These are phyloP conservation scores for Acronicta psi DNA, from an alignment of 2,888 invertebrate genomes.

Conservation along the genomic window DNA sequence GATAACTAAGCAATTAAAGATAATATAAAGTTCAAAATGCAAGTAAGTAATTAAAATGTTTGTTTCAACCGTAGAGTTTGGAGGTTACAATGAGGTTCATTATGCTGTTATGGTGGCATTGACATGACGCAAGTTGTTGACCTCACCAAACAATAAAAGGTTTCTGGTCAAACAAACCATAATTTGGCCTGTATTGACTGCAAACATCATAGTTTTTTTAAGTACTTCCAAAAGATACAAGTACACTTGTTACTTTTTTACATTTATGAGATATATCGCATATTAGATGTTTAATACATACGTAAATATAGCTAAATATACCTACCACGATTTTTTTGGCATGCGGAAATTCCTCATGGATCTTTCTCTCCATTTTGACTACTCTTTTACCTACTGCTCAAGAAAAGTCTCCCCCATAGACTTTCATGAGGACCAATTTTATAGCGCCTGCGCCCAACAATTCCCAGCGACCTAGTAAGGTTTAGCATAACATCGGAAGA, in stretches of 20 bases:
- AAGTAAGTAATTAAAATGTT: conserved; percentile 28
- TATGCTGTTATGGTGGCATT: conserved; percentile 47
- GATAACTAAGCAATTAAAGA: conserved; percentile 7
- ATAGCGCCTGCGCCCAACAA: too few relatives aligned
- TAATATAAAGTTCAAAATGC: conserved; percentile 11
- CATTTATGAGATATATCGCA: background rate
- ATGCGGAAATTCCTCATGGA: too few relatives aligned
- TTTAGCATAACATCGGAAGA: too few relatives aligned
- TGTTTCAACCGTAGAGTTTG: conserved; percentile 31
- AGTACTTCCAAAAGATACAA: too few relatives aligned
- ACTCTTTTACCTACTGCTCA: too few relatives aligned
- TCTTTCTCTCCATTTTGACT: too few relatives aligned
- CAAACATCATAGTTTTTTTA: conserved; percentile 19
- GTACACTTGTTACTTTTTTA: too few relatives aligned
- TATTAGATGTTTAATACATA: background rate
- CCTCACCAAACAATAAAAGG: conserved; percentile 44
- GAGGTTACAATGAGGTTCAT: conserved; percentile 41
- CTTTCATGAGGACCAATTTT: too few relatives aligned
- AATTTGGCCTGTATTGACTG: conserved; percentile 31
- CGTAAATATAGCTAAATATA: too few relatives aligned
- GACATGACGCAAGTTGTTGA: conserved; percentile 53
- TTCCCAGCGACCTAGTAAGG: too few relatives aligned
- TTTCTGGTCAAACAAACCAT: conserved; percentile 45
- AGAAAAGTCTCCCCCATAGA: too few relatives aligned
- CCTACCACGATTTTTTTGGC: too few relatives aligned